Percentiles rank a stretch among this genome's conserved stretches.
Evolutionary conservation across 35 echinoderm and acorn worm genomes (phyloP).

Genomic region (Lytechinus pictus): DNA sequence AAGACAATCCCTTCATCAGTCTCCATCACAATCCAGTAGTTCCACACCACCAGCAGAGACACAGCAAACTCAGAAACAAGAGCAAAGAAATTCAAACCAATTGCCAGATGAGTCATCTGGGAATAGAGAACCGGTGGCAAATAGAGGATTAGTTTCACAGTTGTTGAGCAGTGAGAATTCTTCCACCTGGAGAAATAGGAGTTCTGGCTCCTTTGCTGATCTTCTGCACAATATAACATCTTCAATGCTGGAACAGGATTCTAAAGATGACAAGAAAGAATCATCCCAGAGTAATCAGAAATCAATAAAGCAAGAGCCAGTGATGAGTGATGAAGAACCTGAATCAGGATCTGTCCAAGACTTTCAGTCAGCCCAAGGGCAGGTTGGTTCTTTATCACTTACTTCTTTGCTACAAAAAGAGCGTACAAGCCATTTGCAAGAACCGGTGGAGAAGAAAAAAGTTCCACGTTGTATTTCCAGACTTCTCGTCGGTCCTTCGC

Average conservation of each 20-base stretch:
- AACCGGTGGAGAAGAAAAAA: background rate
- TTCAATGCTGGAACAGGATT: background rate
- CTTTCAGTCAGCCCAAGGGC: background rate
- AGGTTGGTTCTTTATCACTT: background rate
- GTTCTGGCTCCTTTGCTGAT: slow-evolving; percentile 33
- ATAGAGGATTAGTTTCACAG: slow-evolving; percentile 35
- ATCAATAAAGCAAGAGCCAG: slow-evolving; percentile 5
- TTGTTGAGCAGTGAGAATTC: slow-evolving; percentile 23
- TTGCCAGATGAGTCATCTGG: background rate
- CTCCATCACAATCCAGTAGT: background rate
- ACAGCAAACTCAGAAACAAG: background rate
- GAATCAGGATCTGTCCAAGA: background rate
- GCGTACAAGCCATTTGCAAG: background rate
- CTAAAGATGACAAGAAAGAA: background rate
- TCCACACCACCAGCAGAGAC: background rate
- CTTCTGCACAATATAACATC: slow-evolving; percentile 38
- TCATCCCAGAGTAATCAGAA: background rate
- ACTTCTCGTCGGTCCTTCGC: background rate
- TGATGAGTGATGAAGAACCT: slow-evolving; percentile 8
- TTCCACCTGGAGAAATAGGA: background rate
- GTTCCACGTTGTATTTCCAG: background rate
- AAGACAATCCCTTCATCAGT: background rate
- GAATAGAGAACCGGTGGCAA: background rate
- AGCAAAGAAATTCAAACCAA: background rate
- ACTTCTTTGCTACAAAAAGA: background rate